phyloP scores from a whole-genome alignment of 2,113 vertebrate genomes.

The Spea multiplicata region DNA sequence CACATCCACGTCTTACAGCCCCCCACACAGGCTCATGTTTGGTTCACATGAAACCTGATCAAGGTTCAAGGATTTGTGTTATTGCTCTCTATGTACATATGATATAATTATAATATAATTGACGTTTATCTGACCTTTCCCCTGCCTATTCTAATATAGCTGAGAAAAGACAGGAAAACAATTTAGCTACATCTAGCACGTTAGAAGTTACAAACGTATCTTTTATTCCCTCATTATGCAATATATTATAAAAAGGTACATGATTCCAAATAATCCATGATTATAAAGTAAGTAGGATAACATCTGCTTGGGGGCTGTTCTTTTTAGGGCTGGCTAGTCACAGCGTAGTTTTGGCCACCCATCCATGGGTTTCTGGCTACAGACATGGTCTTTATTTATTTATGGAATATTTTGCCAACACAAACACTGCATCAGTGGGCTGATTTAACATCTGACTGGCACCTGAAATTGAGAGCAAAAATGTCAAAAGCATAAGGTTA shows the following conservation, averaged over 20 bases:
- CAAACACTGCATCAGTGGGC: neutral
- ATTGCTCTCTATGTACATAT: slow-evolving; percentile 11
- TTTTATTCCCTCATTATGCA: neutral
- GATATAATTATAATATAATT: slow-evolving; percentile 18
- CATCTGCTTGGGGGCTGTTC: neutral
- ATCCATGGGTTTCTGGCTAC: neutral
- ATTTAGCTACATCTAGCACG: neutral
- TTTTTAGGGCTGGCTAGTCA: slow-evolving; percentile 11
- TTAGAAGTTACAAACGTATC: neutral
- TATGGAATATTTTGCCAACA: neutral
- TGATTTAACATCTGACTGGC: neutral
- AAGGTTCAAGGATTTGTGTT: neutral
- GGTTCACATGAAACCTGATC: slow-evolving; percentile 21
- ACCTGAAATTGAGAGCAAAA: neutral
- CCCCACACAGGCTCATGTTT: neutral
- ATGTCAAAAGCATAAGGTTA: too few relatives aligned
- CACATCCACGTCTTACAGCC: neutral
- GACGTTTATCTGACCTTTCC: slow-evolving; percentile 9
- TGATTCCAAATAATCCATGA: neutral
- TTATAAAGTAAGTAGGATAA: slow-evolving; percentile 5
- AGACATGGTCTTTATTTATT: neutral
- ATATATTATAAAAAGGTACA: neutral
- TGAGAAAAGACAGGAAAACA: slow-evolving; percentile 2
- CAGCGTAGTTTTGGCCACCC: neutral
- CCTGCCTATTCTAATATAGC: slow-evolving; percentile 9